These are phyloP conservation scores for Oeneis ivallda DNA, from an alignment of 2,888 invertebrate species.

Conservation along the genomic window DNA sequence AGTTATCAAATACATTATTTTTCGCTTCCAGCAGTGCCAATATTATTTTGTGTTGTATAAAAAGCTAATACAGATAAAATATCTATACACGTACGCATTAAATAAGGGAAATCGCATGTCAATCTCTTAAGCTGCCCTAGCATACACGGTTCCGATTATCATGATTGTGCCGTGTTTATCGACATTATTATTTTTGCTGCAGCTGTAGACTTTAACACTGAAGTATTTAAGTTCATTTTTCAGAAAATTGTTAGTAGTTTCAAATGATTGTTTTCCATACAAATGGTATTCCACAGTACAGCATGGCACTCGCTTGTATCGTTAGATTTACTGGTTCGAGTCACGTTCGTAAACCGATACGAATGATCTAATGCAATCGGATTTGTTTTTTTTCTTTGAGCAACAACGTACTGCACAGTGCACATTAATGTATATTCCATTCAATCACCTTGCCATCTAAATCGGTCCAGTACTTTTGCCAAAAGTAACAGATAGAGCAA, in stretches of 20 bases:
- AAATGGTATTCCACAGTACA: slow-evolving; percentile 38
- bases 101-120: slow-evolving; percentile 33
- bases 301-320: slow-evolving; percentile 40
- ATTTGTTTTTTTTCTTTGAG: background rate
- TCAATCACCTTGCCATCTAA: too few species aligned
- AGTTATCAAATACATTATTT: too few species aligned
- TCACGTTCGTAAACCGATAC: slow-evolving; percentile 25
- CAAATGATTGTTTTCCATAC: slow-evolving; percentile 32
- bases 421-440: too few species aligned
- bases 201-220: background rate
- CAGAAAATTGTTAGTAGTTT: background rate
- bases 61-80: slow-evolving; percentile 3
- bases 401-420: too few species aligned
- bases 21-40: background rate
- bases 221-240: slow-evolving; percentile 1
- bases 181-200: background rate
- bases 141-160: slow-evolving; percentile 33
- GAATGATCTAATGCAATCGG: background rate
- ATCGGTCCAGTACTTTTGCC: too few species aligned
- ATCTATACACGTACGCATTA: background rate
- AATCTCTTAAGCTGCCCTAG: slow-evolving; percentile 27
- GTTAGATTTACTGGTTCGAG: slow-evolving; percentile 41
- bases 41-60: background rate
- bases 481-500: too few species aligned
- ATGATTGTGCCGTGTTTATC: slow-evolving; percentile 25